Evolutionary conservation across 2,797 vertebrate genomes (phyloP).

Genomic region (Clarias pachynema): DNA sequence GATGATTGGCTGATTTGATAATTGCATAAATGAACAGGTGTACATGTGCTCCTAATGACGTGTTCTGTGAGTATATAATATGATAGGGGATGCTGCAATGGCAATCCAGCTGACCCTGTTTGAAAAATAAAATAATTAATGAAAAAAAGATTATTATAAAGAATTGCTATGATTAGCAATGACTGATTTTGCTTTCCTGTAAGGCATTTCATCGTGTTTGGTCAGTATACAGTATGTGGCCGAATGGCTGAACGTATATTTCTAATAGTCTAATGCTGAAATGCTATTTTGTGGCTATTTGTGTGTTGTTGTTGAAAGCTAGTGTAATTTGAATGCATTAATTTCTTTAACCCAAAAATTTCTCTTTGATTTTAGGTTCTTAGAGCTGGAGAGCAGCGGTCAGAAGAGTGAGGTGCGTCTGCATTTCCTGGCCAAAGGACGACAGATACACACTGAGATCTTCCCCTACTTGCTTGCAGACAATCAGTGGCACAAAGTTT

Average conservation of each 20-base stretch:
- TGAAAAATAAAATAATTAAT: too few relatives aligned
- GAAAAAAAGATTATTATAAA: background rate
- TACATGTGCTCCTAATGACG: background rate
- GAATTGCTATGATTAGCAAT: background rate
- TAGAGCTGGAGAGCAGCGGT: constrained; percentile 96
- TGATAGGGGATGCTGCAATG: background rate
- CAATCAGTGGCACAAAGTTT: constrained; percentile 94
- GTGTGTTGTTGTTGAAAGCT: background rate
- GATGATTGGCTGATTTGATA: background rate
- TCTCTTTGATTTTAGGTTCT: constrained; percentile 75
- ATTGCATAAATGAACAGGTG: background rate
- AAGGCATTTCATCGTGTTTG: background rate
- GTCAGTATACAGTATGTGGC: background rate
- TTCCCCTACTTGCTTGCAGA: constrained; percentile 96
- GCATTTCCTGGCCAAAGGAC: constrained; percentile 88
- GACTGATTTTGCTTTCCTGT: background rate
- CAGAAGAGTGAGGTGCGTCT: constrained; percentile 94
- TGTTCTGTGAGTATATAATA: background rate
- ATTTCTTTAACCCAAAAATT: background rate
- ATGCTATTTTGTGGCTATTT: background rate
- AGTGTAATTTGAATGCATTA: background rate
- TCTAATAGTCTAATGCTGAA: background rate
- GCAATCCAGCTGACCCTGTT: background rate
- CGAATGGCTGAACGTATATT: background rate
- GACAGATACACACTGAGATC: constrained; percentile 89